Base-by-base conservation (phyloP, 2,797 vertebrate species). In the Tangara arthus region DNA sequence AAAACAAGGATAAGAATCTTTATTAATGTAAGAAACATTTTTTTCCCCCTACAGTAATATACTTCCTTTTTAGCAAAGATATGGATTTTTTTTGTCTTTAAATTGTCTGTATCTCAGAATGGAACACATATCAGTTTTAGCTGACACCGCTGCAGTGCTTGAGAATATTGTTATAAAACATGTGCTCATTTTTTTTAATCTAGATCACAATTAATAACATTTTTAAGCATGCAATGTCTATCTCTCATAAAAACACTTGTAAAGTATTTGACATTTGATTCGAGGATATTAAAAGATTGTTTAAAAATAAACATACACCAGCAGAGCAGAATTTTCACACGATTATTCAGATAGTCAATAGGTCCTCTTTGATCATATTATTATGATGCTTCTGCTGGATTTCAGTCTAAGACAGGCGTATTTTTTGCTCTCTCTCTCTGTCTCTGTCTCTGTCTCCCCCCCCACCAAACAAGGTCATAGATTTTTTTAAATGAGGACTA, bases 381-480 rank as follows among this genome's bases (percentile, higher is more conserved):
- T 93, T 93, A 92, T 95, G 96, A 95, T 93, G 79, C 91, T 96
- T 96, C 93, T 95, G 69, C 84, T 80, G 93, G 89, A 97, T 97
- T 97, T 97, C 94, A 95, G 84, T 93, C 79, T 85, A 69, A 97
- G 94, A 96, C 64, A 93, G 82, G 82, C 86, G 1, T 91, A 94
- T 96, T 88, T 84, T 61, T 94, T 82, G 69, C 90, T 94, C 21
- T 77, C 69, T 60, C 52, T 55, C 9, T 79, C 2, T 37, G 37
- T 37, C 37, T 37, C 37, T 55, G 8, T 82, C 65, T 95, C 27
- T 72, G 11, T 59, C 21, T 27, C 20, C 28, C 5, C 47, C 56
- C 76, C 53, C 55, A 16, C 93, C 71, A 94, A 98, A 97, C 96
- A 98, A 98, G 97, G 97, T 98, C 97, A 97, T 84, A 88, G 96